Base-by-base conservation (phyloP, 2,888 invertebrate genomes). In the Alviniconcha strummeri region DNA sequence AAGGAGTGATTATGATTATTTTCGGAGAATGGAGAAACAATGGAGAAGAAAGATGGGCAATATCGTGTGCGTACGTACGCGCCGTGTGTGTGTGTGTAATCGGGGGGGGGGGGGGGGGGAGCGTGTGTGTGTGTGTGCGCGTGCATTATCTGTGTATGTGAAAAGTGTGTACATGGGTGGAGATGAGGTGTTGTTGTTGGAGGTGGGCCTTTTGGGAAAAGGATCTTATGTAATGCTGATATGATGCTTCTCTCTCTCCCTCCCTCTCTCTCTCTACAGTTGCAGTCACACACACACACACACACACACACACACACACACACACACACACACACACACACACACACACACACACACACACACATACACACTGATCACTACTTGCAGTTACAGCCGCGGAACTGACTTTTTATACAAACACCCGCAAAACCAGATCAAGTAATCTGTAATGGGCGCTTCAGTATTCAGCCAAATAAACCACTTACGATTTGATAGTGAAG, bases 251-350 rank as follows among this genome's bases (percentile, higher is more conserved):
- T 72, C 72, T 72, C 36, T 72, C 72, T 36, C 72, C 11, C 72
- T 36, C 11, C 5, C 72, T 72, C 72, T 72, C 72, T 72, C 52
- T 72, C 52, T 72, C 72, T 36, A 7, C 4, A 11, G 9, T 9
- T 11, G 5, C 72, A 72, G n/a, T 36, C 75, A 75, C 75, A 56
- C 55, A 75, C 75, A 55, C 57, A 76, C 19, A 57, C 76, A 76
- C 19, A 57, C 76, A 57, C 57, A 13, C 9, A 56, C 57, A 15
- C 76, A 76, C 57, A n/a, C n/a, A n/a, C 57, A 55, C 56, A 57
- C 76, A 17, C 76, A 56, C 19, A 15, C 76, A 76, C 76, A 56
- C n/a, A 72, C 7, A 36, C 72, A 19, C 72, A 69, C 69, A 69
- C 69, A n/a, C 69, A 69, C 69, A 69, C 69, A 69, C 17, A n/a